Percentiles rank a stretch among this genome's conserved stretches.
phyloP scores from a whole-genome alignment of 2,113 vertebrate genomes.

The Gila orcuttii region DNA sequence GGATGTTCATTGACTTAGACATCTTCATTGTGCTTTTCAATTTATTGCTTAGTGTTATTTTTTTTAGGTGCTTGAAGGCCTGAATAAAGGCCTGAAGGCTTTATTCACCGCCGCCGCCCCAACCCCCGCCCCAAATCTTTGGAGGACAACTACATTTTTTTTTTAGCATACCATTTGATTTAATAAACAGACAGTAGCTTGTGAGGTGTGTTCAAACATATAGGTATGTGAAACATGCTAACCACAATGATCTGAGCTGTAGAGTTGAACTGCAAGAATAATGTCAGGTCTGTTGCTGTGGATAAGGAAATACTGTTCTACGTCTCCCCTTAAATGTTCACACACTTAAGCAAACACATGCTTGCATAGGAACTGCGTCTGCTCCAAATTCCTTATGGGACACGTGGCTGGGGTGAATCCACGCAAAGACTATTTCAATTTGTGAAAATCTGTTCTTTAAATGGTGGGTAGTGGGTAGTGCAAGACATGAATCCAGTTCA shows the following conservation, averaged over 20 bases:
- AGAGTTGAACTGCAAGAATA: slow-evolving; percentile 57
- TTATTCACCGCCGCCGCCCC: too few species aligned
- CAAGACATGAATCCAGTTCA: not conserved
- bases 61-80: too few species aligned
- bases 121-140: too few species aligned
- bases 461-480: slow-evolving; percentile 3
- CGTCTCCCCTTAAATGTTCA: slow-evolving; percentile 51
- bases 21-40: not conserved
- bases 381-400: slow-evolving; percentile 35
- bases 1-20: not conserved
- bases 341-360: slow-evolving; percentile 53
- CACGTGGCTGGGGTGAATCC: slow-evolving; percentile 27
- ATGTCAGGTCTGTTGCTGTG: slow-evolving; percentile 59
- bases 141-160: too few species aligned
- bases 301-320: slow-evolving; percentile 62
- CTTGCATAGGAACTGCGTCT: slow-evolving; percentile 37
- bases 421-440: slow-evolving; percentile 41
- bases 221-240: slow-evolving; percentile 51
- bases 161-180: not conserved
- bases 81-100: too few species aligned
- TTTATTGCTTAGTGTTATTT: not conserved
- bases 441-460: slow-evolving; percentile 19
- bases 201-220: slow-evolving; percentile 4
- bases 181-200: slow-evolving; percentile 16
- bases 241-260: slow-evolving; percentile 38